Evolutionary conservation across 2,888 invertebrate genomes (phyloP).

Genomic region (Xylota segnis): DNA sequence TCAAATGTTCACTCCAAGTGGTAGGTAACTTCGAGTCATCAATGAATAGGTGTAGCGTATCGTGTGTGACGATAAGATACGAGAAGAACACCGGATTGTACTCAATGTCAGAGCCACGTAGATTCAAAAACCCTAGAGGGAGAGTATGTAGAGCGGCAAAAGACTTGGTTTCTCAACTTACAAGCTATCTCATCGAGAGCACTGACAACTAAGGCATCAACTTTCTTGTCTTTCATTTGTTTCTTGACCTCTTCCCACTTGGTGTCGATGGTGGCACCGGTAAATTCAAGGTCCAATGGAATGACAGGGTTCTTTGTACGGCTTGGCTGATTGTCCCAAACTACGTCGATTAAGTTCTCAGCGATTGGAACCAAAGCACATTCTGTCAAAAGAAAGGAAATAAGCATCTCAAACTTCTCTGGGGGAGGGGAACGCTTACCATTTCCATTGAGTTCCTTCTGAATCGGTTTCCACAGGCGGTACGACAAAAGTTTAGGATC

Average conservation of each 20-base stretch:
- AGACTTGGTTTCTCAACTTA: conserved; percentile 81
- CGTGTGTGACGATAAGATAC: conserved; percentile 88
- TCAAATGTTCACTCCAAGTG: conserved; percentile 86
- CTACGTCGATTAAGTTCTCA: conserved; percentile 90
- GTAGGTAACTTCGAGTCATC: conserved; percentile 86
- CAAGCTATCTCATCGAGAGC: conserved; percentile 96
- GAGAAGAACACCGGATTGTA: conserved; percentile 96
- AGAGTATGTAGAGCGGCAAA: not conserved
- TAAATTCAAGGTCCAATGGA: conserved; percentile 85
- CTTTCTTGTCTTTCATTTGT: conserved; percentile 88
- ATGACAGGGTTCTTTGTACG: conserved; percentile 85
- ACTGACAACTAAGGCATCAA: conserved; percentile 89
- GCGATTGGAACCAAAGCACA: conserved; percentile 88
- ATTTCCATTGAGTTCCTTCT: conserved; percentile 86
- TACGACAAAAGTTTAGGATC: conserved; percentile 89
- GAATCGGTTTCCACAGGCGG: conserved; percentile 87
- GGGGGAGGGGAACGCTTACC: conserved; percentile 60
- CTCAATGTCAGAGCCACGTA: conserved; percentile 95
- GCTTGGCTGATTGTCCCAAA: conserved; percentile 88
- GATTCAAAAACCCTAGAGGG: conserved; percentile 91
- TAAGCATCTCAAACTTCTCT: not conserved
- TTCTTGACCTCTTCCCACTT: conserved; percentile 88
- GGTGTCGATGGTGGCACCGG: conserved; percentile 87
- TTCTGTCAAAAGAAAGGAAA: conserved; percentile 80
- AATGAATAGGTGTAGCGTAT: conserved; percentile 88